These are phyloP conservation scores for Myiotriccus ornatus DNA, from an alignment of 2,797 vertebrate genomes.

Conservation along the genomic window DNA sequence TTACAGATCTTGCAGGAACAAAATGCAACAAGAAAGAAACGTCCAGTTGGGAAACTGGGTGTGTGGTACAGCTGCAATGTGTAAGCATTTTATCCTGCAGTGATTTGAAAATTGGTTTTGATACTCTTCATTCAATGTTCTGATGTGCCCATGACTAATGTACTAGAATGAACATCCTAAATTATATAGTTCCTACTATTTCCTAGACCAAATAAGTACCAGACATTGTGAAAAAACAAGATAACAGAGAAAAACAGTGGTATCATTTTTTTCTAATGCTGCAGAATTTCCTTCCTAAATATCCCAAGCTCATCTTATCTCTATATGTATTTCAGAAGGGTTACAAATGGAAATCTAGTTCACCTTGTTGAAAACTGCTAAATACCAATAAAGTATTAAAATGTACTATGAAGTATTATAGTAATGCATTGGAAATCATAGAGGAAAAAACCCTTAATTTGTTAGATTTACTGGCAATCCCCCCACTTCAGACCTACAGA, in stretches of 20 bases:
- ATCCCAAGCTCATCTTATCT: neutral
- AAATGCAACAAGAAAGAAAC: neutral
- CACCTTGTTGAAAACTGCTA: neutral
- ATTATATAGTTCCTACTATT: neutral
- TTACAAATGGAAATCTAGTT: neutral
- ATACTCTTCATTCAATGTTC: neutral
- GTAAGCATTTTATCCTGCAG: neutral
- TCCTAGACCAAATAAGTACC: neutral
- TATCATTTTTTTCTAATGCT: neutral
- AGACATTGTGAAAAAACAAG: neutral
- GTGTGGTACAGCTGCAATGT: neutral
- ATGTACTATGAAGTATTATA: neutral
- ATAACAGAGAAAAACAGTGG: neutral
- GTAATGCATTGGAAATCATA: neutral
- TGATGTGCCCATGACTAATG: neutral
- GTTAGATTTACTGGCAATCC: neutral
- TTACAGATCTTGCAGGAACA: neutral
- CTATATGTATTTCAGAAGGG: neutral
- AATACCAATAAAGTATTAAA: neutral
- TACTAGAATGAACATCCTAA: neutral
- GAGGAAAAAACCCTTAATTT: accelerated
- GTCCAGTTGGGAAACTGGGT: neutral
- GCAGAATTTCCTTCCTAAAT: neutral
- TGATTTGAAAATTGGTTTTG: neutral
- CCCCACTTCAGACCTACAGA: neutral